Conservation (phyloP, 1,140 invertebrate genomes). For the Aphelenchoides avenae region DNA sequence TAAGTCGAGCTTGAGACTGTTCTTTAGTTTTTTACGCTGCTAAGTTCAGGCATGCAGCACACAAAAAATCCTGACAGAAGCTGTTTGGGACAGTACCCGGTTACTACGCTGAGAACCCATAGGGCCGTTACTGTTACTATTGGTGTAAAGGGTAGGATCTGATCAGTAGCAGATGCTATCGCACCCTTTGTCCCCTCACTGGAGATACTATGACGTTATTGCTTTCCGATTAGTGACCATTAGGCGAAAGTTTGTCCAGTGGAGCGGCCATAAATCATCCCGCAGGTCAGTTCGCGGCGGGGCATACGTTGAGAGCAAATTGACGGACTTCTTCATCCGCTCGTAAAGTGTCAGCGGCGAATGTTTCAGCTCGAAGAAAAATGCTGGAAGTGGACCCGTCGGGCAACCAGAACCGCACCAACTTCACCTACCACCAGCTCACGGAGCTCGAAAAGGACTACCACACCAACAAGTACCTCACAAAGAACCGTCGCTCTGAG, state of each 20-base stretch:
- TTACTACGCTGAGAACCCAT: slow-evolving; percentile 7
- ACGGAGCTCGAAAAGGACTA: slow-evolving; percentile 85
- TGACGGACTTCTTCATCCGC: not conserved
- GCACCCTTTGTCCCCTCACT: not conserved
- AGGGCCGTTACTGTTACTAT: too few species aligned
- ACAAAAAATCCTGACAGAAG: slow-evolving; percentile 2
- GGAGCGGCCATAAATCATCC: slow-evolving; percentile 11
- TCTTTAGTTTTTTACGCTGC: too few species aligned
- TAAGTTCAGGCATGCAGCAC: too few species aligned
- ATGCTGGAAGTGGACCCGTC: slow-evolving; percentile 15
- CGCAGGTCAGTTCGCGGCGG: slow-evolving; percentile 1
- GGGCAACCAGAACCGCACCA: slow-evolving; percentile 37
- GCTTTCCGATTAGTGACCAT: not conserved
- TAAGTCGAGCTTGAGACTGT: slow-evolving; percentile 7
- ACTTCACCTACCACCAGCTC: slow-evolving; percentile 70
- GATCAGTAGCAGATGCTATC: slow-evolving; percentile 10
- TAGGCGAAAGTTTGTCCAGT: not conserved
- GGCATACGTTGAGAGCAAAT: not conserved
- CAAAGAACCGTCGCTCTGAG: slow-evolving; percentile 87
- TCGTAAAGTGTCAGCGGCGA: slow-evolving; percentile 14
- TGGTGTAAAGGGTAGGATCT: slow-evolving; percentile 16
- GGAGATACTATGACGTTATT: not conserved
- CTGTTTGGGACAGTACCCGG: slow-evolving; percentile 10
- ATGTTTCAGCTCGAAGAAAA: slow-evolving; percentile 27
- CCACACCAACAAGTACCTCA: slow-evolving; percentile 98